phyloP scores from a whole-genome alignment of 2,888 invertebrate genomes.

The Uropetala carovei region DNA sequence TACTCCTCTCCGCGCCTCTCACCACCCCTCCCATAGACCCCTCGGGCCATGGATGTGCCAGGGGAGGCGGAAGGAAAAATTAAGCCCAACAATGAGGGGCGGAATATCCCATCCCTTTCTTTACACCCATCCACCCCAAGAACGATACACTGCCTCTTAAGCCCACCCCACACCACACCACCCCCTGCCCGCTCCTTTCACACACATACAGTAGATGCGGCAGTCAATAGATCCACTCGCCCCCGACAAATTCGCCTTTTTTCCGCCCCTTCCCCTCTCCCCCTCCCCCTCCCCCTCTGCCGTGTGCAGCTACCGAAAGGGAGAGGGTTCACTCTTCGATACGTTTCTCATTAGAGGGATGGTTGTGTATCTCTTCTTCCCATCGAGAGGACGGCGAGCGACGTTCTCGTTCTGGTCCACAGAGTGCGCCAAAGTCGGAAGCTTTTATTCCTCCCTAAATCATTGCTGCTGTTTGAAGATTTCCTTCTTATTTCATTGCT shows the following conservation, averaged over 20 bases:
- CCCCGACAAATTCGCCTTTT: conserved; percentile 46
- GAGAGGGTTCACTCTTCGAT: background rate
- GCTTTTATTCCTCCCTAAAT: too few species aligned
- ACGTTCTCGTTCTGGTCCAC: too few species aligned
- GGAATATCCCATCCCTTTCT: conserved; percentile 43
- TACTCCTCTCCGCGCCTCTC: background rate
- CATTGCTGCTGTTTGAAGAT: too few species aligned
- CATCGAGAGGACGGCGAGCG: background rate
- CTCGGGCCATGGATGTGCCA: background rate
- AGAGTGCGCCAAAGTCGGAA: too few species aligned
- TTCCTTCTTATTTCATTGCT: too few species aligned
- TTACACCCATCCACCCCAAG: background rate
- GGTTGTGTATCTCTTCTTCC: background rate
- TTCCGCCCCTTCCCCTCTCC: background rate
- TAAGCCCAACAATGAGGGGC: conserved; percentile 48
- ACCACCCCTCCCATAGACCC: background rate
- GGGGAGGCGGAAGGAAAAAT: conserved; percentile 56
- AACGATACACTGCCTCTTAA: conserved; percentile 12
- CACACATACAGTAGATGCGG: conserved; percentile 11
- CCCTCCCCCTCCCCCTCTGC: background rate
- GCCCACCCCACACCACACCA: too few species aligned
- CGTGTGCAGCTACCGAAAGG: background rate
- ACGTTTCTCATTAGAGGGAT: conserved; percentile 7
- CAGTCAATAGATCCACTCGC: conserved; percentile 53
- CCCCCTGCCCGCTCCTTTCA: background rate